Conservation (phyloP, 2,888 invertebrate species). For the Drosophila barbarae region DNA sequence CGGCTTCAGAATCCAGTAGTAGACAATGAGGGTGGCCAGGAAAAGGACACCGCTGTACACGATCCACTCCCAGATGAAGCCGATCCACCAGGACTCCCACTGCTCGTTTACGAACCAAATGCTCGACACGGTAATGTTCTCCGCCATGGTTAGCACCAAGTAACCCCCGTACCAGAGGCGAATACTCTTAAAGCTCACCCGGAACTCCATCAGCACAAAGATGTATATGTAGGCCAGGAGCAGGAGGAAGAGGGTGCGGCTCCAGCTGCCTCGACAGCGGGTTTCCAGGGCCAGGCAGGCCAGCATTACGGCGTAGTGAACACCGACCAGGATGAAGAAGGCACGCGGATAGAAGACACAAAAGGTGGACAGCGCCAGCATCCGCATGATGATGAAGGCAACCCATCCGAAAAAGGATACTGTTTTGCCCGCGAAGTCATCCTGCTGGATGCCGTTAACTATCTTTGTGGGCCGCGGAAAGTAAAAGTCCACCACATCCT, state of each 20-base stretch:
- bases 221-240: conserved; percentile 88
- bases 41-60: conserved; percentile 83
- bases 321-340: conserved; percentile 82
- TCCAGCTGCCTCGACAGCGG: conserved; percentile 81
- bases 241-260: conserved; percentile 83
- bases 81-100: conserved; percentile 86
- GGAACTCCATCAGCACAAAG: conserved; percentile 89
- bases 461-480: conserved; percentile 80
- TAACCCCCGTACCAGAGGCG: conserved; percentile 86
- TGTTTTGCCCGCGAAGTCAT: conserved; percentile 85
- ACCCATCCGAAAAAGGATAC: conserved; percentile 89
- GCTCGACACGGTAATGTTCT: conserved; percentile 86
- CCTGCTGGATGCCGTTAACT: conserved; percentile 86
- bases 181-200: conserved; percentile 87
- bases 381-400: conserved; percentile 85
- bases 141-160: conserved; percentile 83
- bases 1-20: conserved; percentile 84
- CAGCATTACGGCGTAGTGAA: conserved; percentile 85
- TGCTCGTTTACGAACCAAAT: conserved; percentile 83
- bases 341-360: conserved; percentile 84
- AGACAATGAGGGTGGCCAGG: conserved; percentile 83
- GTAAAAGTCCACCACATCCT: conserved; percentile 77
- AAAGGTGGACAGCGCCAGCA: conserved; percentile 86
- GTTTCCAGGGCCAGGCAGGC: conserved; percentile 84
- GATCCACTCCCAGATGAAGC: conserved; percentile 84